Evolutionary conservation across 2,888 invertebrate species (phyloP).

Genomic region (Aphodius sticticus): DNA sequence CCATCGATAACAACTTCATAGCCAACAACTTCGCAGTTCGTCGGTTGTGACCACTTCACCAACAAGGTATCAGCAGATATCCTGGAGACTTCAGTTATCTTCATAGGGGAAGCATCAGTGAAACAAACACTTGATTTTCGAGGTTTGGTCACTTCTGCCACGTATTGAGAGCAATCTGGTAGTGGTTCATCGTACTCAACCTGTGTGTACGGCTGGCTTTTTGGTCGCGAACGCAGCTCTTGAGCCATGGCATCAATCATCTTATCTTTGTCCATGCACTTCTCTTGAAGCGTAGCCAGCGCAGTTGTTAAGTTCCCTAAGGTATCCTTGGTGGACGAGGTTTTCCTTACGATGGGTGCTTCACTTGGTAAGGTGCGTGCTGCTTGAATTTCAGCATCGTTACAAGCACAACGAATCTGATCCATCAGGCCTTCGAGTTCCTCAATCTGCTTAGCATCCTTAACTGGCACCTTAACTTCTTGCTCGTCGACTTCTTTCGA

Average conservation of each 20-base stretch:
- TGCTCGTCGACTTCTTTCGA: background rate
- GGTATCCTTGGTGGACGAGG: slow-evolving; percentile 38
- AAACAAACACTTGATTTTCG: background rate
- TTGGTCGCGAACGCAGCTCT: slow-evolving; percentile 49
- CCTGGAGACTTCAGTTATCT: slow-evolving; percentile 44
- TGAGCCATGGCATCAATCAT: slow-evolving; percentile 54
- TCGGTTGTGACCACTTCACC: slow-evolving; percentile 46
- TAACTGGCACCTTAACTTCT: background rate
- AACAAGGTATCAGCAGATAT: slow-evolving; percentile 46
- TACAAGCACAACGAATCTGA: slow-evolving; percentile 11
- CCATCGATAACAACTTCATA: slow-evolving; percentile 47
- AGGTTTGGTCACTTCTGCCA: background rate
- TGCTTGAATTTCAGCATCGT: slow-evolving; percentile 15
- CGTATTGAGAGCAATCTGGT: background rate
- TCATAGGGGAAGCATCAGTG: slow-evolving; percentile 31
- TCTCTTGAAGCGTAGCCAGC: slow-evolving; percentile 50
- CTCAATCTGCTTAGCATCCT: slow-evolving; percentile 16
- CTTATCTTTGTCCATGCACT: slow-evolving; percentile 54
- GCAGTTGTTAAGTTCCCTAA: slow-evolving; percentile 51
- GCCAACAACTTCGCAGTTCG: slow-evolving; percentile 42
- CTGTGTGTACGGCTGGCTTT: slow-evolving; percentile 16
- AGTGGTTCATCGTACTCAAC: background rate
- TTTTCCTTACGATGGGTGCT: background rate
- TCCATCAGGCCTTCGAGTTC: slow-evolving; percentile 10
- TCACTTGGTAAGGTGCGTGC: background rate